Percentiles rank a stretch among this genome's conserved stretches.
These are phyloP conservation scores for Andrena marginata DNA, from an alignment of 2,888 invertebrate genomes.

Conservation along the genomic window DNA sequence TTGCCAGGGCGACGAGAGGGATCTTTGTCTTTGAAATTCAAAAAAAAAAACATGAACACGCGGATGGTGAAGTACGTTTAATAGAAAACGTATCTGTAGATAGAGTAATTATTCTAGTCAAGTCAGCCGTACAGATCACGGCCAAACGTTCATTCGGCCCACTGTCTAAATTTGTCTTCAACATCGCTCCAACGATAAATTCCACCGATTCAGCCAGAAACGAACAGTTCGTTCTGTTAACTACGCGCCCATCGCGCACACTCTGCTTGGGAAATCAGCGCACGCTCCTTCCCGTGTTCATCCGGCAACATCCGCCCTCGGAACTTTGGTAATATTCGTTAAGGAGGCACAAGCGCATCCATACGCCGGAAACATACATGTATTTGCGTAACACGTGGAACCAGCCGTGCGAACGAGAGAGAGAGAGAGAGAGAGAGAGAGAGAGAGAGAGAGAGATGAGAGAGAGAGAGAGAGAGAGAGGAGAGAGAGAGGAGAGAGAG, in stretches of 20 bases:
- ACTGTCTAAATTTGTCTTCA: slow-evolving; percentile 1
- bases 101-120: background rate
- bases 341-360: slow-evolving; percentile 62
- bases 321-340: slow-evolving; percentile 73
- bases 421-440: background rate
- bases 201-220: slow-evolving; percentile 1
- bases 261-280: slow-evolving; percentile 31
- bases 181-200: slow-evolving; percentile 12
- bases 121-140: background rate
- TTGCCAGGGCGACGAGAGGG: background rate
- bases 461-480: background rate
- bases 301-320: slow-evolving; percentile 43
- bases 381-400: slow-evolving; percentile 75
- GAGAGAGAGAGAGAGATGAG: background rate
- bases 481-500: too few species aligned
- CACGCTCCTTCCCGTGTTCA: slow-evolving; percentile 1
- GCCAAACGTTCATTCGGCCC: background rate
- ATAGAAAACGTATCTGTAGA: background rate
- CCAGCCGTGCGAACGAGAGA: slow-evolving; percentile 30
- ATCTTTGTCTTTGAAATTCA: slow-evolving; percentile 34
- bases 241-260: slow-evolving; percentile 28
- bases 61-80: background rate
- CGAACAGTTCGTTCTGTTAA: slow-evolving; percentile 24
- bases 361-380: slow-evolving; percentile 57
- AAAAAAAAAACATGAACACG: background rate